Evolutionary conservation across 2,888 invertebrate species (phyloP).

Genomic region (Leptopilina syphax): DNA sequence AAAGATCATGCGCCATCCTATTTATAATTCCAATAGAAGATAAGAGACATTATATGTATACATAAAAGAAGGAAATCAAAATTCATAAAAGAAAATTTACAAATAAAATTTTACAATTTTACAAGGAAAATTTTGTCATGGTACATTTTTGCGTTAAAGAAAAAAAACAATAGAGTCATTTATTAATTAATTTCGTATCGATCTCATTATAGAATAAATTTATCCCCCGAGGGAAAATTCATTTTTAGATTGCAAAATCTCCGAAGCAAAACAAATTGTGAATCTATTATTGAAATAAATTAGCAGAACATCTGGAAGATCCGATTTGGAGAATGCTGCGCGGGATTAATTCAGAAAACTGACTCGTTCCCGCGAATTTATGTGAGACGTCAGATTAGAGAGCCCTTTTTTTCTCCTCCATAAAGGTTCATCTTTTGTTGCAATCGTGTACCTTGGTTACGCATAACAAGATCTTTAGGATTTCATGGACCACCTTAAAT

Average conservation of each 20-base stretch:
- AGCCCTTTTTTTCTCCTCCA: constrained; percentile 55
- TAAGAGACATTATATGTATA: no score
- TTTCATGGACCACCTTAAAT: constrained; percentile 58
- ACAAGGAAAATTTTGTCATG: no score
- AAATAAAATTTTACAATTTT: no score
- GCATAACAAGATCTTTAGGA: constrained; percentile 72
- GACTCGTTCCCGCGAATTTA: constrained; percentile 76
- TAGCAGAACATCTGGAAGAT: constrained; percentile 68
- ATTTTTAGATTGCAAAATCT: background rate
- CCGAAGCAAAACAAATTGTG: background rate
- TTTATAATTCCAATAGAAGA: background rate
- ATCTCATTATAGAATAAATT: no score
- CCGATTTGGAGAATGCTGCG: constrained; percentile 68
- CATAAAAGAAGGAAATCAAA: no score
- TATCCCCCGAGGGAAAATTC: background rate
- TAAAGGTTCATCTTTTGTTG: constrained; percentile 62
- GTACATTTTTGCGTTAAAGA: no score
- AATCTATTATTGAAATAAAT: constrained; percentile 40
- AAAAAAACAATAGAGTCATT: no score
- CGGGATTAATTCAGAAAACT: constrained; percentile 69
- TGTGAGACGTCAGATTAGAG: constrained; percentile 74
- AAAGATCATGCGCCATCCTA: background rate
- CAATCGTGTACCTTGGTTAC: constrained; percentile 71
- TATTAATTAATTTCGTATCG: no score
- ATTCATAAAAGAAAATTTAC: no score